Conservation (phyloP, 1,140 invertebrate genomes). For the Chymomyza costata region DNA sequence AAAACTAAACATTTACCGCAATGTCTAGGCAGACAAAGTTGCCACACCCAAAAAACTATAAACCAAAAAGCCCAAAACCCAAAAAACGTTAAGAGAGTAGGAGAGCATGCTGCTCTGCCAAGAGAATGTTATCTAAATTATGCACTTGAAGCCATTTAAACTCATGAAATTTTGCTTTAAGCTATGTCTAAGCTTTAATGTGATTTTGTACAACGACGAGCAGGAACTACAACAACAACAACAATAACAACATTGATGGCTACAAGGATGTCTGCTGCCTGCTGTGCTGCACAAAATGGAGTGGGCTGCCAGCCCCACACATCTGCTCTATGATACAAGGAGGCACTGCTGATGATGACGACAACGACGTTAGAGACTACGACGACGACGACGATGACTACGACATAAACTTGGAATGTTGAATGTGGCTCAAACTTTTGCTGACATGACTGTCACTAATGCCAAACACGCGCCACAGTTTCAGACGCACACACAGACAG, state of each 20-base stretch:
- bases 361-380: constrained; percentile 1
- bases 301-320: constrained; percentile 42
- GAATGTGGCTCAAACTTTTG: constrained; percentile 72
- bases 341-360: constrained; percentile 1
- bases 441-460: constrained; percentile 73
- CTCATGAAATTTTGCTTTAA: constrained; percentile 30
- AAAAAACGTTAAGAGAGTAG: no score
- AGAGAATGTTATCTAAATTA: constrained; percentile 36
- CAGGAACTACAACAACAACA: neutral
- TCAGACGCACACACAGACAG: constrained; percentile 52
- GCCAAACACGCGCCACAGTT: constrained; percentile 72
- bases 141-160: constrained; percentile 29
- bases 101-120: no score
- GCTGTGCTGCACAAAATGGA: neutral
- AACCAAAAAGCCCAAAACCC: neutral
- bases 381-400: constrained; percentile 8
- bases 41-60: constrained; percentile 6
- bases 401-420: constrained; percentile 71
- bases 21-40: no score
- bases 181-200: constrained; percentile 35
- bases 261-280: constrained; percentile 16
- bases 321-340: constrained; percentile 24
- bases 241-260: constrained; percentile 11
- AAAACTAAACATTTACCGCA: no score
- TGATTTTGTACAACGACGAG: constrained; percentile 8